Percentiles rank a stretch among this genome's conserved stretches.
Evolutionary conservation across 1,140 invertebrate species (phyloP).

Genomic region (Pararge aegeria): DNA sequence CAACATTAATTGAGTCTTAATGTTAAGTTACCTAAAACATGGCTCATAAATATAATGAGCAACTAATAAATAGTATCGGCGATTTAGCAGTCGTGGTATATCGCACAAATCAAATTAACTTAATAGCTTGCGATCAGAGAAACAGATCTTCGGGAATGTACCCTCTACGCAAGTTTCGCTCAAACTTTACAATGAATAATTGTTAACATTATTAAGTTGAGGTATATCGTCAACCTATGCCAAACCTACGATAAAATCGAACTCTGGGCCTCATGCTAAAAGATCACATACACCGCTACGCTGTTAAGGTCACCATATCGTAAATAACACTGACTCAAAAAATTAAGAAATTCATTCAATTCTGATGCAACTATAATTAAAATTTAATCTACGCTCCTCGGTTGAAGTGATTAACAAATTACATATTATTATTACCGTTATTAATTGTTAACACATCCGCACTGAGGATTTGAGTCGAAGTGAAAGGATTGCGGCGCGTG

Average conservation of each 20-base stretch:
- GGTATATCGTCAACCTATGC: no score
- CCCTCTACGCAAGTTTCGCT: no score
- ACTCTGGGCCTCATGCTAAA: no score
- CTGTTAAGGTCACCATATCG: no score
- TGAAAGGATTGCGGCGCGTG: conserved; percentile 19
- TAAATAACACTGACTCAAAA: not conserved
- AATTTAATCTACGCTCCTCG: not conserved
- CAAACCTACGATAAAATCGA: no score
- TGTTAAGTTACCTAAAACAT: not conserved
- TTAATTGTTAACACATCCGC: conserved; percentile 23
- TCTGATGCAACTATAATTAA: not conserved
- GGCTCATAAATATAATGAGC: not conserved
- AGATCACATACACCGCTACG: no score
- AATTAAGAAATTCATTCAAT: no score
- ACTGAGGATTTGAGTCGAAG: conserved; percentile 20
- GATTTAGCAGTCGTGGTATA: conserved; percentile 16
- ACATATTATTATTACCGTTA: not conserved
- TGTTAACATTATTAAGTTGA: no score
- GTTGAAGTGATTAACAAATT: not conserved
- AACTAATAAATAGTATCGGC: conserved; percentile 7
- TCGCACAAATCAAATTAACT: conserved; percentile 15
- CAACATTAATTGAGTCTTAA: not conserved
- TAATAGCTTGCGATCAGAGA: conserved; percentile 14
- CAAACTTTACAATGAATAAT: no score
- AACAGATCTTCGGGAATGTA: no score